Evolutionary conservation across 2,113 vertebrate genomes (phyloP).

Genomic region (Colinus virginianus): DNA sequence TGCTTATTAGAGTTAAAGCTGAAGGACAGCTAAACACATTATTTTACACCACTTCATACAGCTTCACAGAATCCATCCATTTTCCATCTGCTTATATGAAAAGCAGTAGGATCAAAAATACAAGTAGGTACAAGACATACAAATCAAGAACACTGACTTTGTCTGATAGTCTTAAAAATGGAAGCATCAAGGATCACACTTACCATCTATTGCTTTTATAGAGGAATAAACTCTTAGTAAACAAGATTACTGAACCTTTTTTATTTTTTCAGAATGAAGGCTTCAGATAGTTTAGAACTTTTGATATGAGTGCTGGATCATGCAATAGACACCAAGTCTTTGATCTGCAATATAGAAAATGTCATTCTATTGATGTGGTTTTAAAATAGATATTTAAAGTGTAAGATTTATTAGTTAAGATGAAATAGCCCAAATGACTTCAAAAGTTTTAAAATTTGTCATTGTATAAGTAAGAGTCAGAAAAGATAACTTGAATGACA

Average conservation of each 20-base stretch:
- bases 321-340: background rate
- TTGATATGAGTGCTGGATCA: background rate
- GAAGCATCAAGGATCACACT: conserved; percentile 15
- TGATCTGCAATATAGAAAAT: background rate
- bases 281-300: background rate
- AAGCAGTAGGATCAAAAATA: conserved; percentile 53
- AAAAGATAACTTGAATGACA: background rate
- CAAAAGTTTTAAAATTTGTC: background rate
- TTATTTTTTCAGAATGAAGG: background rate
- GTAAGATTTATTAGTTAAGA: background rate
- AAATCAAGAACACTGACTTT: conserved; percentile 52
- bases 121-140: conserved; percentile 27
- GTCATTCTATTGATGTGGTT: background rate
- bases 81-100: conserved; percentile 57
- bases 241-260: background rate
- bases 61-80: conserved; percentile 21
- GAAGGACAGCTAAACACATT: background rate
- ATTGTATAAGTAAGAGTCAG: background rate
- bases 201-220: background rate
- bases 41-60: conserved; percentile 28
- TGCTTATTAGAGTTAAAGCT: background rate
- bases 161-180: conserved; percentile 50
- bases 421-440: background rate
- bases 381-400: background rate
- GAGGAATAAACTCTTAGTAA: background rate